A percentile compares a stretch with the other conserved stretches of the same genome.
These are phyloP conservation scores for Grantiella picta DNA, from an alignment of 2,113 vertebrate species.

Conservation along the genomic window DNA sequence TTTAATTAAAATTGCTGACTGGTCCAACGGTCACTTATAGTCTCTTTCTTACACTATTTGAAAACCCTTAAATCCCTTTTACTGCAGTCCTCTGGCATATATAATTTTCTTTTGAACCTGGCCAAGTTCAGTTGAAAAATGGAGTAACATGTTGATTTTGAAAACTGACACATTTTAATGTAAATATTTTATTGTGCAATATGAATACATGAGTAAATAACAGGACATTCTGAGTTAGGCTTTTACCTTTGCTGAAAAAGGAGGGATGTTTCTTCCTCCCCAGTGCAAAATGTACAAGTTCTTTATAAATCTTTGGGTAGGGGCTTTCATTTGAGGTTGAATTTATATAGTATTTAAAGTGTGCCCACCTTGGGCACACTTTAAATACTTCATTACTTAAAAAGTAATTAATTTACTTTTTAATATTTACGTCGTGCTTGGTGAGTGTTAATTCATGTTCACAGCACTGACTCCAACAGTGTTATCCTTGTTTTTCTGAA, in stretches of 20 bases:
- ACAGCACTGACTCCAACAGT: background rate
- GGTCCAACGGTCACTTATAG: background rate
- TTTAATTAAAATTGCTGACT: slow-evolving; percentile 43
- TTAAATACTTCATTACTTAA: too few relatives aligned
- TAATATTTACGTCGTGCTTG: background rate
- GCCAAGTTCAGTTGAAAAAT: background rate
- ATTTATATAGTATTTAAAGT: background rate
- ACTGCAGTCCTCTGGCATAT: background rate
- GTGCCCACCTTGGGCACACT: too few relatives aligned
- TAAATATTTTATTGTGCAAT: background rate
- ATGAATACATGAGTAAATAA: background rate
- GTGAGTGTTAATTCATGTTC: background rate
- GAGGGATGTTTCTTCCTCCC: background rate
- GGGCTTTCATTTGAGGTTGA: background rate
- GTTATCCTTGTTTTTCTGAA: background rate
- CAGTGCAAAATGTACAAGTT: background rate
- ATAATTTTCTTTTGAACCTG: background rate
- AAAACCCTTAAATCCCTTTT: slow-evolving; percentile 23
- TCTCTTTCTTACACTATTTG: background rate
- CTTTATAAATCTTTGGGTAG: background rate
- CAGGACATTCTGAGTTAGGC: background rate
- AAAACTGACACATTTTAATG: background rate
- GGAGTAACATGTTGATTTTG: background rate
- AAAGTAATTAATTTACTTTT: background rate
- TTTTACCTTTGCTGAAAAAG: background rate